These are phyloP conservation scores for Pithys albifrons DNA, from an alignment of 2,113 vertebrate species.

Conservation along the genomic window DNA sequence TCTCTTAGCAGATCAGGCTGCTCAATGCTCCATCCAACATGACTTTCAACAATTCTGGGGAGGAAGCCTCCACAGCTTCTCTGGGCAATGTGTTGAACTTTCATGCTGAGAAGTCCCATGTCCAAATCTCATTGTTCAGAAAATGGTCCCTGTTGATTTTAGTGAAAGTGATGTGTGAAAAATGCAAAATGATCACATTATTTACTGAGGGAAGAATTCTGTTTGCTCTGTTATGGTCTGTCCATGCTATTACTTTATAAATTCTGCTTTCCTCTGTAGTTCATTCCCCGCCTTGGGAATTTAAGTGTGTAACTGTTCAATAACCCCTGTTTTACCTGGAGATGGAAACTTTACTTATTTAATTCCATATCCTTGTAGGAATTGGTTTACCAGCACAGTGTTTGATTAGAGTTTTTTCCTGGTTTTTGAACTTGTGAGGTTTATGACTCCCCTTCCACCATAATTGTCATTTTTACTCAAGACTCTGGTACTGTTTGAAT, in stretches of 20 bases:
- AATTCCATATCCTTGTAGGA: not conserved
- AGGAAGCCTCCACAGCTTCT: not conserved
- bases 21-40: not conserved
- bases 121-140: not conserved
- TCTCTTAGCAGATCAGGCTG: not conserved
- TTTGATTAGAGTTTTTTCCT: not conserved
- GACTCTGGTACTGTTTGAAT: not conserved
- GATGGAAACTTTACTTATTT: not conserved
- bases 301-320: not conserved
- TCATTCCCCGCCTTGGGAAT: not conserved
- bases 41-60: accelerated
- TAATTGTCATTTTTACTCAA: not conserved
- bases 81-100: not conserved
- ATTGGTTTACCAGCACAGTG: not conserved
- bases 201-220: not conserved
- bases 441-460: not conserved
- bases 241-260: not conserved
- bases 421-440: not conserved
- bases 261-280: accelerated
- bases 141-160: not conserved
- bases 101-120: not conserved
- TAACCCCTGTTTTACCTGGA: not conserved
- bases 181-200: not conserved
- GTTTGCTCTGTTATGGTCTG: not conserved
- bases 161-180: not conserved